These are phyloP conservation scores for Acrocephalus kingi DNA, from an alignment of 2,113 vertebrate species.

Conservation along the genomic window DNA sequence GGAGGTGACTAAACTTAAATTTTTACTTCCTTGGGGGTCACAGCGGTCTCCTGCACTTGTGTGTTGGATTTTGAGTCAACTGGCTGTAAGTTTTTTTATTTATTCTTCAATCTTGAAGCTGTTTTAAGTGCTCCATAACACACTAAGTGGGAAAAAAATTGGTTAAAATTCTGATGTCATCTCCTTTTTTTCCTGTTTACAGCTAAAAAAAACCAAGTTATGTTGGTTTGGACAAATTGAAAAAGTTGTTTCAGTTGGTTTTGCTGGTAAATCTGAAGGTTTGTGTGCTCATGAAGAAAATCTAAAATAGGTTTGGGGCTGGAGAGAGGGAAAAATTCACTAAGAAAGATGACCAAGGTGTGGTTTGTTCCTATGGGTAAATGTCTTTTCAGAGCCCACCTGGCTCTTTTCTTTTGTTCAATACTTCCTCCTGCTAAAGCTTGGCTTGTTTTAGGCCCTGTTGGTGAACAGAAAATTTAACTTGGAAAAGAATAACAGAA, in stretches of 20 bases:
- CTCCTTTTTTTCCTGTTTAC: background rate
- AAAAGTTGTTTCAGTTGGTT: background rate
- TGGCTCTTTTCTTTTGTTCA: background rate
- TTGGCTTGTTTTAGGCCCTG: background rate
- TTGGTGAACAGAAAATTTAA: background rate
- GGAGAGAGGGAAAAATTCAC: background rate
- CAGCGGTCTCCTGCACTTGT: accelerated
- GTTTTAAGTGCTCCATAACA: accelerated
- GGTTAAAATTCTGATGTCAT: background rate
- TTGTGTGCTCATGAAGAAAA: background rate
- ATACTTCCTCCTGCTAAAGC: background rate
- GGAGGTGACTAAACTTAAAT: accelerated
- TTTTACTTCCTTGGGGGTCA: background rate
- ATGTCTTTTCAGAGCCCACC: background rate
- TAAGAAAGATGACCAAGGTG: background rate
- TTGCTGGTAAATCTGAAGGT: background rate
- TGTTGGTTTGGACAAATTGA: accelerated
- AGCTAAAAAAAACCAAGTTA: accelerated
- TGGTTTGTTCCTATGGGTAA: background rate
- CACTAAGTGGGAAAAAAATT: background rate
- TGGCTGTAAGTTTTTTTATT: background rate
- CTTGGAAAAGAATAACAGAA: background rate
- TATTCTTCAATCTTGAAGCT: background rate
- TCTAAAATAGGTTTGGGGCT: background rate
- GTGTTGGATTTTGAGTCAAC: background rate